Conservation (phyloP, 2,888 invertebrate genomes). For the Uloborus plumipes region DNA sequence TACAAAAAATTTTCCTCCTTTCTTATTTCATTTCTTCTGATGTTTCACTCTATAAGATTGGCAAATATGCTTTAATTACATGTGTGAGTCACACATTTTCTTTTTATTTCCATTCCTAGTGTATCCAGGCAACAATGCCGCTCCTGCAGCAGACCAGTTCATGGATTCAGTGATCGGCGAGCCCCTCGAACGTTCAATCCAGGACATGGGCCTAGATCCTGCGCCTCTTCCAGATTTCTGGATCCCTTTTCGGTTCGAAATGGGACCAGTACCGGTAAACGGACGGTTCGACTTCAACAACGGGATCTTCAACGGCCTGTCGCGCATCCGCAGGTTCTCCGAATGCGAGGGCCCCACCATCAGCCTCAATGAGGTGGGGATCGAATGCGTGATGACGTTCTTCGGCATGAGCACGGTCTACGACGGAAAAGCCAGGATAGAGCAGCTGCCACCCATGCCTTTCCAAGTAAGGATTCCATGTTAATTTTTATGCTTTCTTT, state of each 20-base stretch:
- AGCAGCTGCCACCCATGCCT: slow-evolving; percentile 32
- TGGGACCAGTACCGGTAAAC: slow-evolving; percentile 30
- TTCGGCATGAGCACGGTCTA: slow-evolving; percentile 41
- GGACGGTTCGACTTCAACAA: slow-evolving; percentile 31
- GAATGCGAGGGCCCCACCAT: slow-evolving; percentile 35
- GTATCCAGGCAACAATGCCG: not conserved
- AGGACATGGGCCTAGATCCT: slow-evolving; percentile 29
- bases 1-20: too few species aligned
- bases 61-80: too few species aligned
- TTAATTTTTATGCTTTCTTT: too few species aligned
- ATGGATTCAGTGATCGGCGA: slow-evolving; percentile 31
- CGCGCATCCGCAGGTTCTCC: slow-evolving; percentile 18
- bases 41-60: too few species aligned
- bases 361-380: slow-evolving; percentile 16
- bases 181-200: slow-evolving; percentile 23
- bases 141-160: slow-evolving; percentile 30
- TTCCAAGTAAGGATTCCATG: slow-evolving; percentile 7
- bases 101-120: too few species aligned
- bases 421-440: slow-evolving; percentile 31
- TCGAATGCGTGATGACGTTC: slow-evolving; percentile 45
- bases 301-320: slow-evolving; percentile 41
- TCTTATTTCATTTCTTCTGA: too few species aligned
- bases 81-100: too few species aligned
- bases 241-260: slow-evolving; percentile 22
- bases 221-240: slow-evolving; percentile 35